Evolutionary conservation across 2,113 vertebrate genomes (phyloP).

Genomic region (Heterotis niloticus): DNA sequence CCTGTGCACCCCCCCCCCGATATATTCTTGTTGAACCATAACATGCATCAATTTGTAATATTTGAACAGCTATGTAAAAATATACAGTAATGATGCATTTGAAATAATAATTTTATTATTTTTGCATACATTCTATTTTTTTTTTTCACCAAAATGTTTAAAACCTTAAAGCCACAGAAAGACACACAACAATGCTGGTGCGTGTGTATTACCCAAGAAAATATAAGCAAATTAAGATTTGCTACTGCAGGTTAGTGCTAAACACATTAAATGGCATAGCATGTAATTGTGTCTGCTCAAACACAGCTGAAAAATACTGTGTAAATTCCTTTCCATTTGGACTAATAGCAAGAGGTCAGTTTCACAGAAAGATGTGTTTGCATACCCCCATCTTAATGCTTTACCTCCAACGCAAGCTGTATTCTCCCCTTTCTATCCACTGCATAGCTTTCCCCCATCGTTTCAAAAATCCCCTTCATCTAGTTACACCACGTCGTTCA

Average conservation of each 20-base stretch:
- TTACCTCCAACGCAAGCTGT: not conserved
- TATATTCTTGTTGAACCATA: no score
- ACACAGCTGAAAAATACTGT: not conserved
- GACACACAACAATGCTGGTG: no score
- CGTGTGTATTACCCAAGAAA: not conserved
- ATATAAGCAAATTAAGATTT: not conserved
- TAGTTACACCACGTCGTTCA: not conserved
- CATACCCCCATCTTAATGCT: not conserved
- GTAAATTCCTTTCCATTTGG: not conserved
- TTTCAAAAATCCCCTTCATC: not conserved
- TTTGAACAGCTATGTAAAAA: no score
- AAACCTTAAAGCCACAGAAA: no score
- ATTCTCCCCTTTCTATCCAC: not conserved
- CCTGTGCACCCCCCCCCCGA: no score
- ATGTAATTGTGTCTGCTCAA: not conserved
- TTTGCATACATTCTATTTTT: no score
- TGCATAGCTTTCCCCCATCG: not conserved
- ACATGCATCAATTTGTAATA: no score
- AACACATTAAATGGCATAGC: not conserved
- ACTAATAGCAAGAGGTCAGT: constrained; percentile 7
- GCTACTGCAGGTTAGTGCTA: not conserved
- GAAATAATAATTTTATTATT: no score
- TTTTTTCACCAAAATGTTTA: no score
- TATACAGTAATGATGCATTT: no score
- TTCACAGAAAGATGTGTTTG: not conserved